Percentiles rank a stretch among this genome's conserved stretches.
These are phyloP conservation scores for Parnassius glacialis DNA, from an alignment of 2,888 invertebrate species.

Conservation along the genomic window DNA sequence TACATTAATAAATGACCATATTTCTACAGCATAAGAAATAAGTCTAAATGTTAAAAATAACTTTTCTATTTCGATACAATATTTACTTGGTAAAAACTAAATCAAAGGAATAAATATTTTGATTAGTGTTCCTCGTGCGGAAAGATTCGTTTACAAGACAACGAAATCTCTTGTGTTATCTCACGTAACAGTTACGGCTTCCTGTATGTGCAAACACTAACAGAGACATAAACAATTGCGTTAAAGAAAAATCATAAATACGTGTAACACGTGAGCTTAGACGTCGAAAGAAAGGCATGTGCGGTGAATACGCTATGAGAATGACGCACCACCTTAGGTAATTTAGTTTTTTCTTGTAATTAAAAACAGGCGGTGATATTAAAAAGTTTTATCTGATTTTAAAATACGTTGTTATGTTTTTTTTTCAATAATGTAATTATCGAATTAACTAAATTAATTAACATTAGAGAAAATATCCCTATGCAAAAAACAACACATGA, in stretches of 20 bases:
- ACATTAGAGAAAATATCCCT: too few relatives aligned
- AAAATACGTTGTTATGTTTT: neutral
- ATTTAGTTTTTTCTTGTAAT: neutral
- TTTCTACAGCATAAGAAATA: too few relatives aligned
- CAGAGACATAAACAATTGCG: constrained; percentile 22
- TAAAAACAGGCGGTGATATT: constrained; percentile 8
- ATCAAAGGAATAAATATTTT: too few relatives aligned
- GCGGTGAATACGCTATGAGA: constrained; percentile 21
- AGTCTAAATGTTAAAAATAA: too few relatives aligned
- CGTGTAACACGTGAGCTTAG: constrained; percentile 22
- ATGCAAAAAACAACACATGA: too few relatives aligned
- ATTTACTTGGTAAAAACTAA: too few relatives aligned
- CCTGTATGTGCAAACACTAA: constrained; percentile 13
- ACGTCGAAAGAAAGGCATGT: constrained; percentile 4
- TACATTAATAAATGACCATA: too few relatives aligned
- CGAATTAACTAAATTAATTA: too few relatives aligned
- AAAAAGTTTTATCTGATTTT: constrained; percentile 8
- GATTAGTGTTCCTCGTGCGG: neutral
- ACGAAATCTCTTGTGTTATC: constrained; percentile 9
- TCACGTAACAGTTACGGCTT: constrained; percentile 18
- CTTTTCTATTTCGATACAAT: too few relatives aligned
- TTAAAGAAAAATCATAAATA: constrained; percentile 24
- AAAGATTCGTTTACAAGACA: neutral
- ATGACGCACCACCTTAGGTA: constrained; percentile 7
- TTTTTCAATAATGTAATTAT: too few relatives aligned